Evolutionary conservation across 2,888 invertebrate genomes (phyloP), one percentile per base, ranked within the genome.

Genomic region (Coleophora flavipennella): DNA sequence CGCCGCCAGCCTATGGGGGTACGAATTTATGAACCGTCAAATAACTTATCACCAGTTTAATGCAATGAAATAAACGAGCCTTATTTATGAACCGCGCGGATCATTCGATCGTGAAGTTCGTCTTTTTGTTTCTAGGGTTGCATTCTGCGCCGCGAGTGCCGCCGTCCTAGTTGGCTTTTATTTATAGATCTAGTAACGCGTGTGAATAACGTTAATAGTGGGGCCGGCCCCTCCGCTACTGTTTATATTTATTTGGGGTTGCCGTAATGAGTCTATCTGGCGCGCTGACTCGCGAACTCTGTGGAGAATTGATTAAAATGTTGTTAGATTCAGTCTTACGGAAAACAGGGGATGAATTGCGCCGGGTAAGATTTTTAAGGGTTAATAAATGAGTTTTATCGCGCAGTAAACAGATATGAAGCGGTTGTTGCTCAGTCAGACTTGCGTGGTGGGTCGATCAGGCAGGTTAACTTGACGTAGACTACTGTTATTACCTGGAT

Each of bases 241-340:
- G 83, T 83, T 83, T 81, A 78, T 83, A 79, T 81, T 80, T 81
- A 80, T 83, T 80, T 80, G 80, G 81, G 81, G 80, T 79, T 66
- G 72, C 60, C 62, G 73, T 80, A 81, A 81, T 81, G 79, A 80
- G 78, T 79, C 76, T 80, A 78, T 81, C 80, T 78, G 68, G 67
- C 70, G 77, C 80, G 76, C 69, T 79, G 81, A 80, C 78, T 80
- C 83, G 83, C 77, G 67, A 80, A 79, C 78, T 75, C 79, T 81
- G 81, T 73, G 71, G 74, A 80, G 78, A 83, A 83, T 83, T 83
- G 83, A 83, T 83, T 83, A 81, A 81, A 83, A 83, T 74, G 77
- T 80, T 79, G 81, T 83, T 83, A 79, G 74, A 67, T 63, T 62
- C 77, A 78, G 75, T 75, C 73, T 77, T 62, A 72, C 67, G 76